phyloP scores from a whole-genome alignment of 1,140 invertebrate species.

The Cheumatopsyche charites region DNA sequence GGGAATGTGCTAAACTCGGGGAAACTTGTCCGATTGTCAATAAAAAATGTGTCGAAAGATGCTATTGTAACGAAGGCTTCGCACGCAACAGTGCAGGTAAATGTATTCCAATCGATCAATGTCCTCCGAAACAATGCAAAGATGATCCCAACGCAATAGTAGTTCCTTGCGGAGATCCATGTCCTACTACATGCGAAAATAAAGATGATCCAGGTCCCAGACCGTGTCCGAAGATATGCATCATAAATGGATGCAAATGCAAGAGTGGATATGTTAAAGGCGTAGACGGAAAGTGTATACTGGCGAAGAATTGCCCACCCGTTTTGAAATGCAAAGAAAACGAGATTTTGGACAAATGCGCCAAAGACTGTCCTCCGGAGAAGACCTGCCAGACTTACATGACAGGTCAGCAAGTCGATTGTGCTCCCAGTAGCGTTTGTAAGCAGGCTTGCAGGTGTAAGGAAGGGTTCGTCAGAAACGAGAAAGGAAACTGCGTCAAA shows the following conservation, averaged over 20 bases:
- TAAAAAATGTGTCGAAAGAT: slow-evolving; percentile 35
- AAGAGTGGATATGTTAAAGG: slow-evolving; percentile 27
- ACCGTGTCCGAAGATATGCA: slow-evolving; percentile 33
- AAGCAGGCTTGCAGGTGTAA: slow-evolving; percentile 8
- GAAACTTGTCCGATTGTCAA: slow-evolving; percentile 33
- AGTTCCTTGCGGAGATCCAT: slow-evolving; percentile 38
- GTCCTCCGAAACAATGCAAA: slow-evolving; percentile 38
- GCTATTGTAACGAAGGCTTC: slow-evolving; percentile 40
- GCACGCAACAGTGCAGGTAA: slow-evolving; percentile 33
- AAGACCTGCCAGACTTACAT: not conserved
- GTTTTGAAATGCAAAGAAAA: slow-evolving; percentile 11
- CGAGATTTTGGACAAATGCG: slow-evolving; percentile 10
- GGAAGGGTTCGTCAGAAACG: not conserved
- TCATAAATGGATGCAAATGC: slow-evolving; percentile 39
- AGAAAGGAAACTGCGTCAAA: not conserved
- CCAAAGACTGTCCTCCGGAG: not conserved
- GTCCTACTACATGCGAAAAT: slow-evolving; percentile 35
- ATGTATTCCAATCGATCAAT: slow-evolving; percentile 50
- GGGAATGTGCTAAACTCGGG: slow-evolving; percentile 37
- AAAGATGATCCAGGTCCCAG: not conserved
- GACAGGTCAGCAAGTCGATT: not conserved
- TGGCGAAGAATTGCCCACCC: slow-evolving; percentile 12
- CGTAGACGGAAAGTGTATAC: slow-evolving; percentile 32
- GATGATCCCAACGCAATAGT: slow-evolving; percentile 27
- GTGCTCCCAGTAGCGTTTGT: slow-evolving; percentile 1